phyloP scores from a whole-genome alignment of 2,113 vertebrate species.

The Halichoeres trimaculatus region DNA sequence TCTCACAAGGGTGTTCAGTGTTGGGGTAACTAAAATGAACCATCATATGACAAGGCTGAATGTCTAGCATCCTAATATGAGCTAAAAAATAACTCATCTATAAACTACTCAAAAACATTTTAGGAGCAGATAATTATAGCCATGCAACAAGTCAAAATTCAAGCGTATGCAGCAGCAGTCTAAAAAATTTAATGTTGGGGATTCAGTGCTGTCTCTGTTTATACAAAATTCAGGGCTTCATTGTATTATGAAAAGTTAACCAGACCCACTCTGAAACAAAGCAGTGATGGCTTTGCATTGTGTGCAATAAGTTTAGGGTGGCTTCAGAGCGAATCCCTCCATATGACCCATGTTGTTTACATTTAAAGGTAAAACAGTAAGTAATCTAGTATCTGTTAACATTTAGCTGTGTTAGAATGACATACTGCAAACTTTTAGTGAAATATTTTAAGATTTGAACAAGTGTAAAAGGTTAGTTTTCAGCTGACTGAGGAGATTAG shows the following conservation, averaged over 20 bases:
- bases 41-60: conserved; percentile 8
- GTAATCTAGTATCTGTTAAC: no score
- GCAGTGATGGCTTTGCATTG: not conserved
- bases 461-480: not conserved
- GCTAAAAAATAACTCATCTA: conserved; percentile 11
- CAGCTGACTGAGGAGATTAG: not conserved
- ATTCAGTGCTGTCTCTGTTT: not conserved
- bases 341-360: not conserved
- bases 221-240: not conserved
- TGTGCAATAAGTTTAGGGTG: not conserved
- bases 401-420: no score
- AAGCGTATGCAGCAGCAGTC: conserved; percentile 42
- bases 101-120: conserved; percentile 20
- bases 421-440: no score
- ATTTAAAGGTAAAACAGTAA: no score
- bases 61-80: conserved; percentile 27
- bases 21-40: conserved; percentile 29
- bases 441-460: not conserved
- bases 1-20: conserved; percentile 25
- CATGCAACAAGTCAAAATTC: conserved; percentile 51
- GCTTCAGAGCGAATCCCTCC: not conserved
- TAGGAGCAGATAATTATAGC: conserved; percentile 48
- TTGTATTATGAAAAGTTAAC: conserved; percentile 8
- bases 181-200: conserved; percentile 16
- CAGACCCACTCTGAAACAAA: not conserved